Base-by-base conservation (phyloP, 2,888 invertebrate species). In the Napeogenes sylphis region DNA sequence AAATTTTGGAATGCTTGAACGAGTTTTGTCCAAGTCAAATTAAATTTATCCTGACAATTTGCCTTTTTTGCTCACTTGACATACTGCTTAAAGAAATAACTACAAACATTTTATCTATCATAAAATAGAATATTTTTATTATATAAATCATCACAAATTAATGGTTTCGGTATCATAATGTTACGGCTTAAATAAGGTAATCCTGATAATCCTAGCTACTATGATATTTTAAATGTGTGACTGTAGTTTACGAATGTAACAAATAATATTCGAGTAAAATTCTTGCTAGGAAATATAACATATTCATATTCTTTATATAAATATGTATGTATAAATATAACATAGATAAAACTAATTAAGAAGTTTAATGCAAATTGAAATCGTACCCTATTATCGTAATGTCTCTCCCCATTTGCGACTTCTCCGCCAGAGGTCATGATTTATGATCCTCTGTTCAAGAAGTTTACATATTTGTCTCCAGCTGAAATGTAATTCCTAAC, bases 401-500 rank as follows among this genome's bases (percentile, higher is more conserved):
- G 30, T 51, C 51, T 21, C 51, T 51, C 21, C 51, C 30, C 51
- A 51, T 51, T 51, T 51, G 51, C 51, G 51, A 51, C 51, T 51
- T 51, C 51, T 51, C 51, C 51, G 51, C 30, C 51, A 51, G 51
- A 51, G 30, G 30, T 12, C 51, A 51, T 51, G 51, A 51, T 51
- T 51, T 51, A 51, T 51, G 30, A 30, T 30, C 51, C 51, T 51
- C 30, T 51, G 51, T 51, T 51, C 21, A 51, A 51, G 51, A 51
- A 51, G 51, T 51, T 51, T 51, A 51, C 51, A 51, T 51, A 51
- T 51, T 51, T 51, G 51, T 51, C 51, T 51, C 51, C 21, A 30
- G 30, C 51, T 51, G 30, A 30, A 51, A 30, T 30, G 30, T 21
- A 21, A 21, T 51, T 51, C 8, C 51, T 51, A 12, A 30, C 51